A percentile compares a stretch with the other conserved stretches of the same genome.
Evolutionary conservation across 2,888 invertebrate species (phyloP).

Genomic region (Nomada flava): DNA sequence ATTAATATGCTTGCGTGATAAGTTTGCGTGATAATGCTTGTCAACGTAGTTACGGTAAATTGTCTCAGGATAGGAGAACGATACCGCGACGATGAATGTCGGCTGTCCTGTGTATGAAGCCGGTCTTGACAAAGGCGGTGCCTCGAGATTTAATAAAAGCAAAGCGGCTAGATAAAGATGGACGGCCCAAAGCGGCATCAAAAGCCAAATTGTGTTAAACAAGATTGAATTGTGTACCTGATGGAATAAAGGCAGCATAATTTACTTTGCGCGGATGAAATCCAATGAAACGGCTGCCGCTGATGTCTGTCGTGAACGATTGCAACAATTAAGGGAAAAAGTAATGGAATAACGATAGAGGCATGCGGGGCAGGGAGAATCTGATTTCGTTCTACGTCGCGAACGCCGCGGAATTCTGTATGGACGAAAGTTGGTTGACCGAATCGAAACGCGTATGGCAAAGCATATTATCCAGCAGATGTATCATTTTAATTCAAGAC

Average conservation of each 20-base stretch:
- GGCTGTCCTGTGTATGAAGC: neutral
- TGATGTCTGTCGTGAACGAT: slow-evolving; percentile 10
- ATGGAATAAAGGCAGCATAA: slow-evolving; percentile 33
- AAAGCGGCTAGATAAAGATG: slow-evolving; percentile 42
- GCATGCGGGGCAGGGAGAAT: neutral
- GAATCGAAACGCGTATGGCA: neutral
- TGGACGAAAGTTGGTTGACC: slow-evolving; percentile 9
- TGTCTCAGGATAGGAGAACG: slow-evolving; percentile 10
- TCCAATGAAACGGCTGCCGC: slow-evolving; percentile 28
- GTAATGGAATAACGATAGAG: slow-evolving; percentile 17
- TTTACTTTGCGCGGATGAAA: slow-evolving; percentile 20
- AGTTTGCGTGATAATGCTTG: slow-evolving; percentile 17
- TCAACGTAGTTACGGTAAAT: slow-evolving; percentile 12
- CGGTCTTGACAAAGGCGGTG: neutral
- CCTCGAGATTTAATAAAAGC: slow-evolving; percentile 29
- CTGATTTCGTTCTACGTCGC: neutral
- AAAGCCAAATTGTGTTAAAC: slow-evolving; percentile 31
- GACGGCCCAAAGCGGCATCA: slow-evolving; percentile 27
- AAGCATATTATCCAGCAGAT: neutral
- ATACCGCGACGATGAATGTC: slow-evolving; percentile 24
- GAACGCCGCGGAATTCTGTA: neutral
- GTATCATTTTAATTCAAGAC: neutral
- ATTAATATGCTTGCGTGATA: slow-evolving; percentile 7
- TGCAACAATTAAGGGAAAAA: slow-evolving; percentile 17
- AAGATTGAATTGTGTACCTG: slow-evolving; percentile 37